Conservation (phyloP, 2,113 vertebrate species). For the Hystrix brachyura region DNA sequence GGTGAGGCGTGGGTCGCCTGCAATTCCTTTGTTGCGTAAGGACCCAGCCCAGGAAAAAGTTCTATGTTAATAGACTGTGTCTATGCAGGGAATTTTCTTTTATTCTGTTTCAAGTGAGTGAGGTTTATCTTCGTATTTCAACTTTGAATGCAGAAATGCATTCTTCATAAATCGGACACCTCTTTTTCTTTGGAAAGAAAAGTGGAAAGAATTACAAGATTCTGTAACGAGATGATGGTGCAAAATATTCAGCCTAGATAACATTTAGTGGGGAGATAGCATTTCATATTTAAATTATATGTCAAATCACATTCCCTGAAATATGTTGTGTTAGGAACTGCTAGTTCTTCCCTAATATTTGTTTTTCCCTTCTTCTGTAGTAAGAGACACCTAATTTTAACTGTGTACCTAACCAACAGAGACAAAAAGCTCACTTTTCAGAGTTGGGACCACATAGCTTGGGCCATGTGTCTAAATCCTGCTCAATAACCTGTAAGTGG, state of each 20-base stretch:
- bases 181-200: constrained; percentile 65
- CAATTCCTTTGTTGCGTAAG: not conserved
- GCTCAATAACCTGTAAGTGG: not conserved
- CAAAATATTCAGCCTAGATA: constrained; percentile 63
- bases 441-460: not conserved
- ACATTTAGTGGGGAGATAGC: constrained; percentile 42
- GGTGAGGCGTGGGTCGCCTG: not conserved
- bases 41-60: constrained; percentile 6
- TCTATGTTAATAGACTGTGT: not conserved
- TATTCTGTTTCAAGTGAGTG: constrained; percentile 66
- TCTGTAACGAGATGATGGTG: constrained; percentile 7
- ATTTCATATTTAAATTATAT: constrained; percentile 42
- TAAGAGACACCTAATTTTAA: constrained; percentile 27
- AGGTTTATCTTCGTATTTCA: constrained; percentile 71
- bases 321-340: constrained; percentile 16
- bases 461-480: not conserved
- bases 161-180: constrained; percentile 68
- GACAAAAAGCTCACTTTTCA: not conserved
- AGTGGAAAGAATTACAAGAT: constrained; percentile 71
- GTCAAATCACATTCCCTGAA: constrained; percentile 32
- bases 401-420: not conserved
- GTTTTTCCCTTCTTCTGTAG: not conserved
- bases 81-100: constrained; percentile 60
- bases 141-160: constrained; percentile 60
- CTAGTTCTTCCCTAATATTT: not conserved